These are phyloP conservation scores for Glomeris maerens DNA, from an alignment of 1,140 invertebrate species.

Conservation along the genomic window DNA sequence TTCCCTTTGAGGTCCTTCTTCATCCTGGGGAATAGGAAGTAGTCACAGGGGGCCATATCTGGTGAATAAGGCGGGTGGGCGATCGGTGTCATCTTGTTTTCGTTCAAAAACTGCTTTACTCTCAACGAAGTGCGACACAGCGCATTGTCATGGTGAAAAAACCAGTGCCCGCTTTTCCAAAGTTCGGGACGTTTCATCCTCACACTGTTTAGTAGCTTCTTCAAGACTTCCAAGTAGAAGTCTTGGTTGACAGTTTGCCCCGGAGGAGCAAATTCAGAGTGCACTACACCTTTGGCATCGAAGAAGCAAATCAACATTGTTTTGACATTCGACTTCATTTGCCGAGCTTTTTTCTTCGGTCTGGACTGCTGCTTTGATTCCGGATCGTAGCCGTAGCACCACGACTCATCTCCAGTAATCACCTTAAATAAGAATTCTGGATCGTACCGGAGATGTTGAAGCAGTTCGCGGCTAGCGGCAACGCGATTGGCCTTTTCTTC, in stretches of 20 bases:
- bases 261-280: slow-evolving; percentile 22
- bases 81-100: no score
- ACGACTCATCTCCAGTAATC: slow-evolving; percentile 14
- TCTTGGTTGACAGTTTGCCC: slow-evolving; percentile 19
- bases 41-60: no score
- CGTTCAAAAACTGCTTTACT: no score
- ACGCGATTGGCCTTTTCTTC: slow-evolving; percentile 2
- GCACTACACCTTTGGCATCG: slow-evolving; percentile 20
- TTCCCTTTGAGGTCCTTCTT: no score
- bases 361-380: slow-evolving; percentile 11
- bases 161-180: no score
- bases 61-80: no score
- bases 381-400: slow-evolving; percentile 13
- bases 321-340: slow-evolving; percentile 21
- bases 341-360: slow-evolving; percentile 19
- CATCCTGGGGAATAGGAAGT: no score
- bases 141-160: no score
- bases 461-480: slow-evolving; percentile 10
- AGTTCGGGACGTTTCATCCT: no score
- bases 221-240: no score
- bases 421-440: slow-evolving; percentile 7
- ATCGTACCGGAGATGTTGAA: neutral
- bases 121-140: no score
- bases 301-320: slow-evolving; percentile 26
- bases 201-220: no score